Percentiles rank a stretch among this genome's conserved stretches.
Evolutionary conservation across 1,140 invertebrate species (phyloP).

Genomic region (Bombus waltoni): DNA sequence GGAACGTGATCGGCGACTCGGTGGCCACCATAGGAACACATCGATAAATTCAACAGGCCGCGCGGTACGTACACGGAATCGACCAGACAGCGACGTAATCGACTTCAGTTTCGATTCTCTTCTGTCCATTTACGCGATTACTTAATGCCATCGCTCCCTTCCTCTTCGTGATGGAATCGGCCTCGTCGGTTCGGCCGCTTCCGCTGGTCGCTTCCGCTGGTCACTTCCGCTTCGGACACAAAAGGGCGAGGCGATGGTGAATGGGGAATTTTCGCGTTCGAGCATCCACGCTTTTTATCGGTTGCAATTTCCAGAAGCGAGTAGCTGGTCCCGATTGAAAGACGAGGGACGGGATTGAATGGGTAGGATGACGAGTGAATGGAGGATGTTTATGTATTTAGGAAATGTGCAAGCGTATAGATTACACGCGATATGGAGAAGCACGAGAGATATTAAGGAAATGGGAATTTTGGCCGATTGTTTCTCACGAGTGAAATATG

Average conservation of each 20-base stretch:
- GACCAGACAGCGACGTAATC: not conserved
- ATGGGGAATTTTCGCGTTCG: not conserved
- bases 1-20: not conserved
- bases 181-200: not conserved
- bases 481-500: no score
- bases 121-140: conserved; percentile 3
- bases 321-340: not conserved
- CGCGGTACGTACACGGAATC: not conserved
- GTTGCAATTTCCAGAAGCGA: not conserved
- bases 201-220: not conserved
- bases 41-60: conserved; percentile 2
- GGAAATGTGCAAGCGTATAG: no score
- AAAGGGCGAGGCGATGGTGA: not conserved
- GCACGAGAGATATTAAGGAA: no score
- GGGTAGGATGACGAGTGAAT: not conserved
- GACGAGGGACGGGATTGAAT: not conserved
- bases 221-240: not conserved
- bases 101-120: conserved; percentile 11
- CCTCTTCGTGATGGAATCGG: not conserved
- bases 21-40: not conserved
- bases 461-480: no score
- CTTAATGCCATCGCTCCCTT: not conserved
- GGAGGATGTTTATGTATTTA: not conserved
- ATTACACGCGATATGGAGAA: no score
- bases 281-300: not conserved